phyloP scores from a whole-genome alignment of 2,888 invertebrate species.

The Hydrotaea cyrtoneurina region DNA sequence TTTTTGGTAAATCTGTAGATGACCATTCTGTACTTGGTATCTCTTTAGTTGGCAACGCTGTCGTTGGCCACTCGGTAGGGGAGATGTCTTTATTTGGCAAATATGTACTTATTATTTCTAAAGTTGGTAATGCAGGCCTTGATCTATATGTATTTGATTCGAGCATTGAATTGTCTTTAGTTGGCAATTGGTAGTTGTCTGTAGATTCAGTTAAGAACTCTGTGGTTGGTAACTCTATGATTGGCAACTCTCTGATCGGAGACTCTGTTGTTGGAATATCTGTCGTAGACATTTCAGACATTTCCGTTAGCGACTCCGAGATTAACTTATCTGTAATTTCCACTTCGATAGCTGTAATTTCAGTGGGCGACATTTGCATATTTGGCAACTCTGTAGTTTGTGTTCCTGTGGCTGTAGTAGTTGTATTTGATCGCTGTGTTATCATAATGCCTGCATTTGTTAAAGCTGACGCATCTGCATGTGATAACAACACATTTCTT shows the following conservation, averaged over 20 bases:
- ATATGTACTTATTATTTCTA: neutral
- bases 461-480: too few species aligned
- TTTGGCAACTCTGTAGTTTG: too few species aligned
- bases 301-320: too few species aligned
- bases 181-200: neutral
- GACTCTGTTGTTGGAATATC: neutral
- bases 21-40: neutral
- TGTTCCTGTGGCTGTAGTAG: too few species aligned
- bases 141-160: neutral
- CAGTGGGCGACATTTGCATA: too few species aligned
- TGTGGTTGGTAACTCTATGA: neutral
- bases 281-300: too few species aligned
- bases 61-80: neutral
- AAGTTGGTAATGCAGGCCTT: too few species aligned
- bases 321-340: too few species aligned
- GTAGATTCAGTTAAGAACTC: neutral
- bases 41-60: neutral
- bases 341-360: too few species aligned
- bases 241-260: neutral
- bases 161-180: neutral
- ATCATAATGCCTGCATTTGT: too few species aligned
- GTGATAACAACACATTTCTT: too few species aligned
- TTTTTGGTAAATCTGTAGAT: neutral
- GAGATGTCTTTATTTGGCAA: neutral
- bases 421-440: too few species aligned